Percentiles rank a stretch among this genome's conserved stretches.
phyloP scores from a whole-genome alignment of 1,140 invertebrate genomes.

The Trissolcus basalis region DNA sequence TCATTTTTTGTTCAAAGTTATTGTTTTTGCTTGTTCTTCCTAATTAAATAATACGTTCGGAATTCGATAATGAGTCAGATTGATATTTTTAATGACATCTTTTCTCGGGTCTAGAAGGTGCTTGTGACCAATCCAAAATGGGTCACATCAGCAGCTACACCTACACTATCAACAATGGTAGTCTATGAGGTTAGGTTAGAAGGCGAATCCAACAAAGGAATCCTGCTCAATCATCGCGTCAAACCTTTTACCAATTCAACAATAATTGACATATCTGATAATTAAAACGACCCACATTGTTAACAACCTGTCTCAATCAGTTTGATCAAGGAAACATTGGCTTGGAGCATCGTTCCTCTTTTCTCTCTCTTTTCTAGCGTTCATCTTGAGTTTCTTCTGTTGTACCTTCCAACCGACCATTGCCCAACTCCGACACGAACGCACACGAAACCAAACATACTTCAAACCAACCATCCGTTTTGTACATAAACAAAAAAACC shows the following conservation, averaged over 20 bases:
- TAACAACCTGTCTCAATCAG: too few relatives aligned
- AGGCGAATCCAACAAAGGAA: neutral
- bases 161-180: neutral
- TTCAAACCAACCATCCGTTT: too few relatives aligned
- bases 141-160: neutral
- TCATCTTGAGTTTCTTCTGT: neutral
- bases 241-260: too few relatives aligned
- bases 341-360: neutral
- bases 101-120: neutral
- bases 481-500: too few relatives aligned
- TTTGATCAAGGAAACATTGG: too few relatives aligned
- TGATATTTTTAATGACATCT: too few relatives aligned
- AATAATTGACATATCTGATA: neutral
- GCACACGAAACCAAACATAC: too few relatives aligned
- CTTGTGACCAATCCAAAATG: neutral
- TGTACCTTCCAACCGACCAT: neutral
- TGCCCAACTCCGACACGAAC: neutral
- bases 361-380: neutral
- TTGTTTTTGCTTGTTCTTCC: too few relatives aligned
- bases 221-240: neutral
- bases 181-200: neutral
- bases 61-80: too few relatives aligned
- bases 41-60: too few relatives aligned
- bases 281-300: neutral
- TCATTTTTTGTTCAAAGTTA: too few relatives aligned